Conservation (phyloP, 2,888 invertebrate genomes). For the Tachina grossa region DNA sequence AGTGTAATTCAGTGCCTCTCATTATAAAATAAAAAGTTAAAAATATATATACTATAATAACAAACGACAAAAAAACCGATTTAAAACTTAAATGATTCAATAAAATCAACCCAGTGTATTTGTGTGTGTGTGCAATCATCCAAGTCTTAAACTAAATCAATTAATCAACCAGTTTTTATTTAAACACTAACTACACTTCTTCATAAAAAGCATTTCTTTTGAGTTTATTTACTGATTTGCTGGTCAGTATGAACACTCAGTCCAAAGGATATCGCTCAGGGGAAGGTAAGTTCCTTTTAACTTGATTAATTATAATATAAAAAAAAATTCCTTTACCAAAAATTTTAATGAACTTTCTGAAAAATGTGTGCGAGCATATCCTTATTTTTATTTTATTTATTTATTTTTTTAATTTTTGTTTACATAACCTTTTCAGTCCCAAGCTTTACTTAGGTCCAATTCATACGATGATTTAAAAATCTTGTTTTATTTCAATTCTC, state of each 20-base stretch:
- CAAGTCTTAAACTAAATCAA: conserved; percentile 22
- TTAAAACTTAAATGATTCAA: conserved; percentile 51
- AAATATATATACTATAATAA: conserved; percentile 45
- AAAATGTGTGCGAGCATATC: too few relatives aligned
- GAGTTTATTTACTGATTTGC: conserved; percentile 35
- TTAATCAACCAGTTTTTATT: conserved; percentile 38
- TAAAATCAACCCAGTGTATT: conserved; percentile 55
- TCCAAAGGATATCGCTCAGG: conserved; percentile 82
- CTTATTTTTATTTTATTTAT: too few relatives aligned
- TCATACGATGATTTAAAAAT: too few relatives aligned
- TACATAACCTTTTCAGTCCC: too few relatives aligned
- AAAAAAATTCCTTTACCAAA: neutral
- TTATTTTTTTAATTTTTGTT: too few relatives aligned
- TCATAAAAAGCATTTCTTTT: neutral
- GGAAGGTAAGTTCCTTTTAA: conserved; percentile 78
- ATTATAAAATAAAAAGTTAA: conserved; percentile 63
- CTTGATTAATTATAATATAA: too few relatives aligned
- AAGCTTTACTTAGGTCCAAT: too few relatives aligned
- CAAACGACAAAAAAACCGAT: conserved; percentile 60
- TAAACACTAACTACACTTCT: neutral
- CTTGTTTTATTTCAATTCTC: too few relatives aligned
- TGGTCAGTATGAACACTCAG: conserved; percentile 81
- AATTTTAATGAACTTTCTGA: too few relatives aligned
- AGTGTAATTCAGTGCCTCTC: conserved; percentile 71
- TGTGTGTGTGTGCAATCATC: conserved; percentile 48